Evolutionary conservation across 2,797 vertebrate species (phyloP).

Genomic region (Tachyglossus aculeatus): DNA sequence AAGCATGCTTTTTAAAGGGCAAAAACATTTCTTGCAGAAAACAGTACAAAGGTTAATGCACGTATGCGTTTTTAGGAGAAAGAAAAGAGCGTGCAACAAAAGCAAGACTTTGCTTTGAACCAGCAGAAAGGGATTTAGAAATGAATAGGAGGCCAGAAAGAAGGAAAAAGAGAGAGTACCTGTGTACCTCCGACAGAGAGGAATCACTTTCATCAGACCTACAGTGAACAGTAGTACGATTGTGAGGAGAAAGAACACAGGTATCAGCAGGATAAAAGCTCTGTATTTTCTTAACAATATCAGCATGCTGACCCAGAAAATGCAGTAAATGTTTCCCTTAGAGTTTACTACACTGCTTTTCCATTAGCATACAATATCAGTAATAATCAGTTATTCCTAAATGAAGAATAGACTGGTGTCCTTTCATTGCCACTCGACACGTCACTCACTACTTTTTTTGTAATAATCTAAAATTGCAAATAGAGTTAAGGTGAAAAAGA

Average conservation of each 20-base stretch:
- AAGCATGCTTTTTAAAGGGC: constrained; percentile 40
- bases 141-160: constrained; percentile 53
- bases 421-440: too few relatives aligned
- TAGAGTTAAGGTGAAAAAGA: too few relatives aligned
- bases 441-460: too few relatives aligned
- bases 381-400: background rate
- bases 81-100: constrained; percentile 68
- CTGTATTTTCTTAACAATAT: constrained; percentile 55
- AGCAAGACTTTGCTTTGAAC: constrained; percentile 55
- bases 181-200: constrained; percentile 85
- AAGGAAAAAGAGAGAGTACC: constrained; percentile 79
- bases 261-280: constrained; percentile 71
- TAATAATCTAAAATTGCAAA: too few relatives aligned
- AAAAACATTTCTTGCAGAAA: constrained; percentile 1
- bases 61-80: constrained; percentile 8
- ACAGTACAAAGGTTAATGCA: constrained; percentile 39
- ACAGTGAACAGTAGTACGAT: constrained; percentile 75
- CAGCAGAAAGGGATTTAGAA: constrained; percentile 39
- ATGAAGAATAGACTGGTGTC: too few relatives aligned
- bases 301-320: constrained; percentile 56
- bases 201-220: constrained; percentile 90
- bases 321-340: constrained; percentile 44
- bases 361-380: background rate
- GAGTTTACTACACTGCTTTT: constrained; percentile 25
- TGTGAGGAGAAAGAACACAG: constrained; percentile 76